Conservation (phyloP, 2,797 vertebrate genomes). For the Otolemur crassicaudatus region DNA sequence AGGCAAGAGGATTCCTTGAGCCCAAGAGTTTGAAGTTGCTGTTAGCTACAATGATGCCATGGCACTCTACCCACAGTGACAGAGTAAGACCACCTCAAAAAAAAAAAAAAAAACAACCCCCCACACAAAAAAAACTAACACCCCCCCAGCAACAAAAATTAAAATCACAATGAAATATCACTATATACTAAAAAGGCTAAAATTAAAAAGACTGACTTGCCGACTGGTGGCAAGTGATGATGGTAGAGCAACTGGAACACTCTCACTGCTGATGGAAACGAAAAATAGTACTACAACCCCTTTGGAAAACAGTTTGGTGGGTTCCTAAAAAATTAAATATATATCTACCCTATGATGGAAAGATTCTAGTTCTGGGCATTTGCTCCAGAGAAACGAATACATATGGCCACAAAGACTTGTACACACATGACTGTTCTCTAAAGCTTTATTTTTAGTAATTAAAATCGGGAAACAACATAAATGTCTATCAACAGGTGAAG, state of each 20-base stretch:
- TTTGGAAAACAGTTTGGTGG: background rate
- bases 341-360: background rate
- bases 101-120: too few species aligned
- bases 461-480: background rate
- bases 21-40: too few species aligned
- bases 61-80: too few species aligned
- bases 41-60: too few species aligned
- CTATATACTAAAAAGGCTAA: background rate
- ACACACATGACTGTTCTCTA: background rate
- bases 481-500: background rate
- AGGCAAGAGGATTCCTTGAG: too few species aligned
- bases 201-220: background rate
- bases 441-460: background rate
- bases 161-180: background rate
- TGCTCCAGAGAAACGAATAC: background rate
- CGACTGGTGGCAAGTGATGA: background rate
- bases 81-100: too few species aligned
- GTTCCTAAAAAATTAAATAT: background rate
- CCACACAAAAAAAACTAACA: background rate
- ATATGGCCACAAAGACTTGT: background rate
- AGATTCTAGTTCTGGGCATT: background rate
- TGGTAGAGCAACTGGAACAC: too few species aligned
- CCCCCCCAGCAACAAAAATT: background rate
- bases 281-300: background rate
- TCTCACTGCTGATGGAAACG: background rate